Evolutionary conservation across 2,113 vertebrate species (phyloP), one percentile per base, ranked within the genome.

Genomic region (Catharus fuscescens): DNA sequence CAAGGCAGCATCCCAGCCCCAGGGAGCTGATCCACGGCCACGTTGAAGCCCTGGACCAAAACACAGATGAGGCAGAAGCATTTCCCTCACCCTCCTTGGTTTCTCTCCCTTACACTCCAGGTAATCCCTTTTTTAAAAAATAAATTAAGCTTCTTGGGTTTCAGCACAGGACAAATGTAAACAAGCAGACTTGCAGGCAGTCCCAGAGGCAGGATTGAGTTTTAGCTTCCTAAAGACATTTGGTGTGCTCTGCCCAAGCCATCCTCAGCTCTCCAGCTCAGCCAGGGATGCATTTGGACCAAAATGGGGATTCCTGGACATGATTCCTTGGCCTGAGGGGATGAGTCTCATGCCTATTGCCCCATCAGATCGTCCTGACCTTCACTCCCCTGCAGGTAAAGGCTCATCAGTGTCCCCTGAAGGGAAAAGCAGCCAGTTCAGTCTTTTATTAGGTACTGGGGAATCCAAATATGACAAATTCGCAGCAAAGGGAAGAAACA

Each of bases 401-500:
- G 80, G 21, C 9, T 17, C 60, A 45, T 5, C 69, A 2, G 31
- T 23, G 45, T 78, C 29, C n/a, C 64, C 44, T 26, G 18, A 78
- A 79, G 71, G 42, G 38, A 24, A 80, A 59, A 71, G 34, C 38
- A 61, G 32, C 20, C 4, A 4, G 26, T 10, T 66, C 71, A 38
- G 50, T 14, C 53, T 24, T 66, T 48, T 25, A 28, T 50, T 9
- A n/a, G 25, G 6, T 4, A n/a, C 10, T 31, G 19, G 21, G 62
- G 57, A 36, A 48, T 19, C 71, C 48, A 69, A 44, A 72, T 4
- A 57, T 2, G 1, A 28, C 3, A 57, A 79, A 57, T 18, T 14
- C 6, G 0, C 31, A 52, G 23, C 0, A 1, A 57, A 54, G 32
- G 18, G 59, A 50, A 59, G 47, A 12, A 57, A 34, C 59, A 17